Evolutionary conservation across 2,797 vertebrate genomes (phyloP).

Genomic region (Gymnoscopelus microlampas): DNA sequence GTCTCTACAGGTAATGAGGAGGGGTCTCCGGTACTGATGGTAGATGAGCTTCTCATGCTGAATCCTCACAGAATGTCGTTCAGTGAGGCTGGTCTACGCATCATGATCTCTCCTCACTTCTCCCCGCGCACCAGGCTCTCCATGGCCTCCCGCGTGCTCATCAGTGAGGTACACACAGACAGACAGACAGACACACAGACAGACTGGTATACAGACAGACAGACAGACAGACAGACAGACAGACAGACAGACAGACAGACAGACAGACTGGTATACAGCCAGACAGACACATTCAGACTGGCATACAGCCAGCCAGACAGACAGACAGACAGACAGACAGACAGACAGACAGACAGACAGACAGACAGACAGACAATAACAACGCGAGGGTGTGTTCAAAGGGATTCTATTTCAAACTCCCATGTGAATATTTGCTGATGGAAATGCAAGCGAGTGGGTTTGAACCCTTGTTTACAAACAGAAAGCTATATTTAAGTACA

Average conservation of each 20-base stretch:
- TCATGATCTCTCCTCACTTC: conserved; percentile 87
- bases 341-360: neutral
- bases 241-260: neutral
- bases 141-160: conserved; percentile 85
- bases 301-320: neutral
- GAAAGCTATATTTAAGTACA: neutral
- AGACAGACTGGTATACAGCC: conserved; percentile 54
- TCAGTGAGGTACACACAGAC: conserved; percentile 78
- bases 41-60: conserved; percentile 83
- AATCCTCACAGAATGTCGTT: conserved; percentile 84
- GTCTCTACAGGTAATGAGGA: conserved; percentile 48
- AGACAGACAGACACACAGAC: neutral
- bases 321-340: conserved; percentile 42
- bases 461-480: too few species aligned
- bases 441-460: too few species aligned
- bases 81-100: conserved; percentile 81
- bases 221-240: neutral
- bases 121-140: conserved; percentile 83
- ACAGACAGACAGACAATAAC: too few species aligned
- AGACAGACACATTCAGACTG: neutral
- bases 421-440: too few species aligned
- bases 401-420: too few species aligned
- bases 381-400: too few species aligned
- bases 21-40: conserved; percentile 79
- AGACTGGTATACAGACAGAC: conserved; percentile 54